Evolutionary conservation across 2,888 invertebrate genomes (phyloP), one percentile per base, ranked within the genome.

Genomic region (Beris morrisii): DNA sequence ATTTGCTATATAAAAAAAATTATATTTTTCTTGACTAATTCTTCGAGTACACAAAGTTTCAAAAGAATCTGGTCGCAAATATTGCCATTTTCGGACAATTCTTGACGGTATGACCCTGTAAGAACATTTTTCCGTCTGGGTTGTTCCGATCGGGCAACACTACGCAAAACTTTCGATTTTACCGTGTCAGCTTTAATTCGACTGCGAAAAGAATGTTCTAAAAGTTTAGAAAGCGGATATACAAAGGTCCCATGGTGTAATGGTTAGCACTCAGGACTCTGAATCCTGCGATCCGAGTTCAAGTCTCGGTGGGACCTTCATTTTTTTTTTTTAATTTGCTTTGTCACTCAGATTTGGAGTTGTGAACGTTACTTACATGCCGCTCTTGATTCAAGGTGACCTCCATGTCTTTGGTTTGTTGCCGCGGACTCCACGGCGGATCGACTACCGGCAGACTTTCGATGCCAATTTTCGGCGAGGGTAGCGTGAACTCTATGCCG

Each of bases 321-420:
- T 4, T 59, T 69, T 61, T 68, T 30, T 32, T 4, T 9, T 56
- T 59, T 53, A 57, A 46, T 53, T 38, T 38, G 2, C 9, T 38
- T 3, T 38, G 9, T 32, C n/a, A n/a, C n/a, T n/a, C n/a, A n/a
- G n/a, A n/a, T n/a, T n/a, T n/a, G 22, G 22, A 22, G 22, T 38
- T 38, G 22, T 2, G 22, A 22, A 22, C 50, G 7, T 46, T 54
- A 82, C 87, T 85, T 83, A 94, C 93, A 82, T 95, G 93, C 81
- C 96, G 89, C 77, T 98, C 98, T 82, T 99, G 97, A 81, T 97
- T 97, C 64, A 99, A 87, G 0, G 97, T 96, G 74, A 99, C 95
- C 83, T 99, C 98, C 86, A 99, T 97, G 67, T 99, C 97, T 82
- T 98, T 98, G 22, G 96, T 96, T 81, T 97, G 97, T 66, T 95